Base-by-base conservation (phyloP, 2,888 invertebrate genomes). In the Neelides folsomi region DNA sequence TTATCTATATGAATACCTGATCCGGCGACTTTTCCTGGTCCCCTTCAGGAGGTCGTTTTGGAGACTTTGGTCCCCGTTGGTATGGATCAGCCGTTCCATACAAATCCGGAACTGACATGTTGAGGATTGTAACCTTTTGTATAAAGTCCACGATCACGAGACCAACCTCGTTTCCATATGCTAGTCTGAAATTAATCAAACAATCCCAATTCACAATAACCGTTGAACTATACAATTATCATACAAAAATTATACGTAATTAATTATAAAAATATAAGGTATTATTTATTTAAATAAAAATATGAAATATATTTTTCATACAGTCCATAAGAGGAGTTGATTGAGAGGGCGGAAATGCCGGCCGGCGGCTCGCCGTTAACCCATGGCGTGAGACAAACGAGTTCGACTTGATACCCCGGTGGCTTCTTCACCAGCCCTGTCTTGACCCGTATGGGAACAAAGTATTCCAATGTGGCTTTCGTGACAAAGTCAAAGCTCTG, bases 241-340 rank as follows among this genome's bases (percentile, higher is more conserved):
- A n/a, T n/a, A n/a, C n/a, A n/a, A n/a, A n/a, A 37, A 18, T 12
- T 16, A 44, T 53, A 12, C 51, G 16, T 50, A 52, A 8, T 19
- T 50, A 49, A 40, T 15, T 49, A 19, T 49, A 49, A 40, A 52
- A 27, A 35, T 50, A 52, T 50, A 52, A 47, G 27, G 50, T 20
- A 51, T 20, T 52, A 52, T 51, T 19, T 50, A 50, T 50, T 15
- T 12, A 15, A 10, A 1, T 15, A 42, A 35, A 43, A 47, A 36
- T 18, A 42, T 45, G 27, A 27, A 18, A 43, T 20, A 13, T 8
- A 15, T 16, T 46, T 34, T 15, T 38, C 89, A 84, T 75, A 95
- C 95, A 98, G 79, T 73, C 94, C 94, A 74, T 92, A 95, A 53
- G 88, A 87, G 66, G 95, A 93, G 76, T 94, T 95, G 72, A 98